Conservation (phyloP, 2,113 vertebrate genomes). For the Leucoraja erinaceus region DNA sequence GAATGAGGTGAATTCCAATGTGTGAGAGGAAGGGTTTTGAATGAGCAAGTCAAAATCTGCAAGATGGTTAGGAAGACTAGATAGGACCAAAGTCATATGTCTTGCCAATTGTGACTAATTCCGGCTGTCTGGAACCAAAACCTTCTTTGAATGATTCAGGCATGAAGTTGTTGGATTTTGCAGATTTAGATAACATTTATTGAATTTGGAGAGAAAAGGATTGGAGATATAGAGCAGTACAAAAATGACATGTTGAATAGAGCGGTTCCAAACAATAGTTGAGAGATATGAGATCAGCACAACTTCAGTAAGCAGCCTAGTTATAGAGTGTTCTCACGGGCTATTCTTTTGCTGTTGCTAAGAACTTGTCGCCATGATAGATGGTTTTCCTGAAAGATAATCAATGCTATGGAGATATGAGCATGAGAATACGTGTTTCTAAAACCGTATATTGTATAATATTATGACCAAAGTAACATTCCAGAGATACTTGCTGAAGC, state of each 20-base stretch:
- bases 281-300: background rate
- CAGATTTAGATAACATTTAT: no score
- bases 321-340: background rate
- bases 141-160: no score
- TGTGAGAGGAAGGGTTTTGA: no score
- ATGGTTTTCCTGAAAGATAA: background rate
- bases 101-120: no score
- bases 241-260: background rate
- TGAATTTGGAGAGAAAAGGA: no score
- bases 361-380: background rate
- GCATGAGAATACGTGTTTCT: background rate
- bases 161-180: no score
- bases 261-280: background rate
- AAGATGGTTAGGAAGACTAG: no score
- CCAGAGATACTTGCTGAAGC: background rate
- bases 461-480: background rate
- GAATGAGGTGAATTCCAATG: no score
- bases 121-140: no score
- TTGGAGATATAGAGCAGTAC: no score
- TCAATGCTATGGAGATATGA: background rate
- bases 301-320: background rate
- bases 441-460: background rate
- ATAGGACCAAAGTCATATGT: no score
- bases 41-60: no score
- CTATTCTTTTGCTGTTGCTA: background rate